These are phyloP conservation scores for Merodon equestris DNA, from an alignment of 2,888 invertebrate species.

Conservation along the genomic window DNA sequence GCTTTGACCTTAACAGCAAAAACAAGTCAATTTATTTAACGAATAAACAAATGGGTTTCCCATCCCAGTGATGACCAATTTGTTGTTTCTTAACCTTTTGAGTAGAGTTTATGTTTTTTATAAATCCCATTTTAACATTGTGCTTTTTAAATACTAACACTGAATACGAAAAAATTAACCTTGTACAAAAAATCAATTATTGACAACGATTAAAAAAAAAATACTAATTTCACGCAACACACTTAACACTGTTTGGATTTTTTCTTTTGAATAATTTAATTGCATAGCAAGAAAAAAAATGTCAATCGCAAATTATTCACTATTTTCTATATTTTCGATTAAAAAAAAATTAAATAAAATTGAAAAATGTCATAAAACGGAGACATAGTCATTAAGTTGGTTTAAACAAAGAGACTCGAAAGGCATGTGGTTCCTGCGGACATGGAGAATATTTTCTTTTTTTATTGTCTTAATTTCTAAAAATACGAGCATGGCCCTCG, in stretches of 20 bases:
- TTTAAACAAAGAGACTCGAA: background rate
- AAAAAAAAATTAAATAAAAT: conserved; percentile 17
- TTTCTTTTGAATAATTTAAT: conserved; percentile 33
- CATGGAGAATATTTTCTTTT: too few relatives aligned
- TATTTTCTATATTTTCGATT: conserved; percentile 19
- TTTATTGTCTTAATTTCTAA: too few relatives aligned
- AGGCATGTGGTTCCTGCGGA: conserved; percentile 25
- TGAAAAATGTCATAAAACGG: conserved; percentile 27
- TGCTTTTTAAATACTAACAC: conserved; percentile 51
- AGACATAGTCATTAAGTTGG: conserved; percentile 30
- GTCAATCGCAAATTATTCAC: conserved; percentile 75
- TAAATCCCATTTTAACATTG: conserved; percentile 53
- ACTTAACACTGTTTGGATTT: conserved; percentile 46
- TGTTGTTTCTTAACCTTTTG: too few relatives aligned
- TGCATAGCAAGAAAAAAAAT: conserved; percentile 70
- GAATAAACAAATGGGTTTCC: background rate
- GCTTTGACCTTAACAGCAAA: conserved; percentile 58
- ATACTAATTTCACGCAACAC: conserved; percentile 30
- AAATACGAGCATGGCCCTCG: too few relatives aligned
- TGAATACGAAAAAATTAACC: conserved; percentile 50
- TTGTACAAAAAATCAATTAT: conserved; percentile 40
- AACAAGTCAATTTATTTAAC: background rate
- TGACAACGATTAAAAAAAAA: conserved; percentile 9
- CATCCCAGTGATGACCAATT: too few relatives aligned
- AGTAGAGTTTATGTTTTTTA: conserved; percentile 50